Base-by-base conservation (phyloP, 1,140 invertebrate species). In the Sarcophaga bullata region DNA sequence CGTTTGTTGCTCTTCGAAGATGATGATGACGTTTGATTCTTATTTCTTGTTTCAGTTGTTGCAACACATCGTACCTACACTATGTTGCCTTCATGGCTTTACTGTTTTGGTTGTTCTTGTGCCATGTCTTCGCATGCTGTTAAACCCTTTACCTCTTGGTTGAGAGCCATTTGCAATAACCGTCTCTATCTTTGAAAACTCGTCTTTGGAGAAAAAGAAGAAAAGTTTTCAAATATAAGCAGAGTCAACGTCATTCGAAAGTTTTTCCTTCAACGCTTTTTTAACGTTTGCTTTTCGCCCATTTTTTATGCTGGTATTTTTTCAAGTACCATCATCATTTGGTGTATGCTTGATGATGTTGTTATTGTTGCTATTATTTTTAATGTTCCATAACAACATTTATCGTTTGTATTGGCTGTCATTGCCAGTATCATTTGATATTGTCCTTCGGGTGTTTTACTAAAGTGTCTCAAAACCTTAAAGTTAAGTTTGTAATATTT, bases 361-460 rank as follows among this genome's bases (percentile, higher is more conserved):
- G 73, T 75, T 48, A 37, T 73, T 19, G 25, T 19, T 73, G 19
- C 19, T 13, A n/a, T 73, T 48, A 15, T 75, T 75, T 9, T 76
- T 76, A 49, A 15, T 48, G 47, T 76, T 48, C 47, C 48, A 8
- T 49, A 49, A 49, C 47, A 47, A 1, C 15, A n/a, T 54, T 13
- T 75, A 68, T 75, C 13, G 73, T 75, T 48, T 47, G 47, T 47
- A 49, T 76, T 76, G 73, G 73, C 73, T 76, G 73, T 47, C 47
- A 76, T 76, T 49, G 73, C n/a, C 73, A 76, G 73, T 76, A n/a
- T 76, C 73, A 76, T 76, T 76, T 76, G 73, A 76, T 76, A 76
- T 76, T 49, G 73, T 76, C 73, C 73, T 76, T 76, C 49, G 73
- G 73, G 73, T 49, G 49, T 76, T 76, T 76, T 76, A 76, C 49